Base-by-base conservation (phyloP, 2,797 vertebrate species). In the Halcyon smyrnensis region DNA sequence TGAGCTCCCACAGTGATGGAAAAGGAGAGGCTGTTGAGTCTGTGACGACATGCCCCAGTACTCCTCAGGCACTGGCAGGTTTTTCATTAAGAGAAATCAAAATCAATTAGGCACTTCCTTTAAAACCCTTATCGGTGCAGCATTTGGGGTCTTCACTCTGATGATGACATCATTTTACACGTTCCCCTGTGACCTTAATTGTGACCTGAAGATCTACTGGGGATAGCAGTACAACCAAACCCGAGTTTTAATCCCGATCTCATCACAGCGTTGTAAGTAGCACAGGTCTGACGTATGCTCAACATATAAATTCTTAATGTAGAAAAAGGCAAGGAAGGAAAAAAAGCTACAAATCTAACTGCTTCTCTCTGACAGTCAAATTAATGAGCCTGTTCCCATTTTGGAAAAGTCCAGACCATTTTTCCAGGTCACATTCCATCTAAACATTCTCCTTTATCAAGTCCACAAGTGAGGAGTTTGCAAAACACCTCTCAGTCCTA, bases 381-480 rank as follows among this genome's bases (percentile, higher is more conserved):
- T 41, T 71, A 75, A 73, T 14, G 13, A 75, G 57, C 28, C 7
- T 8, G 25, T 63, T 36, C 46, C 30, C 21, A 23, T 77, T 90
- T 57, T 62, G 32, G 65, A 75, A 3, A 73, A 91, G 64, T n/a
- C 48, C 50, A 63, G 41, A 30, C 37, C 32, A 20, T 60, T 81
- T 67, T 41, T 77, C n/a, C 48, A 67, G 20, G 78, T 56, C 1
- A 0, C 1, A 1, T 37, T 77, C n/a, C 16, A 4, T 45, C 59
- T 83, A 90, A 77, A 93, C 92, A 43, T 69, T 75, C 46, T 63
- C 13, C 8, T 43, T n/a, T 46, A 41, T 46, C 24, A 36, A 77
- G 45, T 21, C 28, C 15, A 34, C 0, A 0, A 34, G 59, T 34
- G 54, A 78, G 17, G 4, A 53, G 41, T 37, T 62, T 50, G 9